Evolutionary conservation across 2,888 invertebrate genomes (phyloP).

Genomic region (Drosophila sordidula): DNA sequence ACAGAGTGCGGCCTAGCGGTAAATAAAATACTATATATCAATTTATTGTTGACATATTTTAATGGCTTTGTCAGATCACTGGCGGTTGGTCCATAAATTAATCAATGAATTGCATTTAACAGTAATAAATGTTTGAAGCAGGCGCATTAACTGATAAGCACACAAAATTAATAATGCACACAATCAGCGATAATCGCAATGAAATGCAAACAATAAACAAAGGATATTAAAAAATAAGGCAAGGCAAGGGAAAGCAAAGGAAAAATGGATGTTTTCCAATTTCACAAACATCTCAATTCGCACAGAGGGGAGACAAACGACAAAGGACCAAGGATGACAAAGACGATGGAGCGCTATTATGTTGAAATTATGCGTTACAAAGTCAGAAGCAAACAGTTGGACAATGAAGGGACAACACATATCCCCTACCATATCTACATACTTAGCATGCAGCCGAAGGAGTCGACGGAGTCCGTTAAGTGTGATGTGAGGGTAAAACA

Average conservation of each 20-base stretch:
- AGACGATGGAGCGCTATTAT: conserved; percentile 57
- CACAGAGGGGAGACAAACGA: conserved; percentile 7
- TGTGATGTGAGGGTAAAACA: conserved; percentile 55
- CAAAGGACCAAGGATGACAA: conserved; percentile 34
- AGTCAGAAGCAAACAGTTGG: conserved; percentile 47
- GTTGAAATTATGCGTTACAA: conserved; percentile 69
- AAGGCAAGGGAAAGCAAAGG: conserved; percentile 1
- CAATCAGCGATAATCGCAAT: conserved; percentile 38
- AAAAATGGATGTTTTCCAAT: conserved; percentile 28
- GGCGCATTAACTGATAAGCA: conserved; percentile 38
- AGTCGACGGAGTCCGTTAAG: conserved; percentile 18
- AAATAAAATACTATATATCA: conserved; percentile 42
- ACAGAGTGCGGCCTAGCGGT: conserved; percentile 6
- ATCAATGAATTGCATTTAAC: conserved; percentile 34
- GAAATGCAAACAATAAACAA: conserved; percentile 35
- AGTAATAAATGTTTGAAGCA: conserved; percentile 24
- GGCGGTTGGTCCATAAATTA: conserved; percentile 36
- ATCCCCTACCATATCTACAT: conserved; percentile 24
- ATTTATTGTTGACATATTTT: conserved; percentile 44
- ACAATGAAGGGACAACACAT: conserved; percentile 23
- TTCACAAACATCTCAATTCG: conserved; percentile 35
- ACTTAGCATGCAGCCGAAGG: conserved; percentile 21
- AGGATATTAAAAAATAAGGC: conserved; percentile 16
- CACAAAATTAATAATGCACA: conserved; percentile 44
- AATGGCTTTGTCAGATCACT: conserved; percentile 18